A percentile compares a stretch with the other conserved stretches of the same genome.
These are phyloP conservation scores for Phlogophora meticulosa DNA, from an alignment of 2,888 invertebrate species.

Conservation along the genomic window DNA sequence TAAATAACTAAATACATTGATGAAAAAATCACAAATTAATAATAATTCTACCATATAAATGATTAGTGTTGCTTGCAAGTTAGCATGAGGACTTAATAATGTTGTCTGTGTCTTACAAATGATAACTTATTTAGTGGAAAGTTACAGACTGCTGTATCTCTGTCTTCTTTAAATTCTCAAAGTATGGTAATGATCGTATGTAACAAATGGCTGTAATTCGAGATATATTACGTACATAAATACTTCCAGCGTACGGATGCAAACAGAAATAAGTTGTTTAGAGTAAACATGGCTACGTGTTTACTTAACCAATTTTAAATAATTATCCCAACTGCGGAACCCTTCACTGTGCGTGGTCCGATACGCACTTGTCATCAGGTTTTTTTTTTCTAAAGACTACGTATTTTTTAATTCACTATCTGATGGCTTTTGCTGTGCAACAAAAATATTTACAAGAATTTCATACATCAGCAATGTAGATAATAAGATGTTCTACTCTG, in stretches of 20 bases:
- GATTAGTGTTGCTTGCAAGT: not conserved
- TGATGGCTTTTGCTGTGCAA: too few relatives aligned
- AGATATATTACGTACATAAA: slow-evolving; percentile 33
- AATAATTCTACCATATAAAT: not conserved
- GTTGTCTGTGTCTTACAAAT: too few relatives aligned
- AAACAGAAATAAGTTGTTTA: slow-evolving; percentile 25
- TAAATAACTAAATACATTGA: too few relatives aligned
- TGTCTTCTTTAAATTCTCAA: slow-evolving; percentile 6
- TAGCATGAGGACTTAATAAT: not conserved
- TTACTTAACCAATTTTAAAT: slow-evolving; percentile 20
- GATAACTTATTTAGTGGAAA: too few relatives aligned
- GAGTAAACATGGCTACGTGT: slow-evolving; percentile 25
- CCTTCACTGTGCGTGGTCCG: too few relatives aligned
- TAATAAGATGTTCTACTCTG: not conserved
- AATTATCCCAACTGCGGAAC: too few relatives aligned
- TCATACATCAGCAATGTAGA: too few relatives aligned
- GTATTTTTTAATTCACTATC: too few relatives aligned
- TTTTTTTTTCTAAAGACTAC: not conserved
- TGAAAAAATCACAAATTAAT: not conserved
- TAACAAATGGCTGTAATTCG: slow-evolving; percentile 36
- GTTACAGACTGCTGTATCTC: not conserved
- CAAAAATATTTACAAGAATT: not conserved
- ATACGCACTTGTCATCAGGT: not conserved
- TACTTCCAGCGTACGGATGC: slow-evolving; percentile 11
- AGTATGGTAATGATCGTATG: not conserved